Evolutionary conservation across 2,113 vertebrate genomes (phyloP), one percentile per base, ranked within the genome.

Genomic region (Phocoena phocoena): DNA sequence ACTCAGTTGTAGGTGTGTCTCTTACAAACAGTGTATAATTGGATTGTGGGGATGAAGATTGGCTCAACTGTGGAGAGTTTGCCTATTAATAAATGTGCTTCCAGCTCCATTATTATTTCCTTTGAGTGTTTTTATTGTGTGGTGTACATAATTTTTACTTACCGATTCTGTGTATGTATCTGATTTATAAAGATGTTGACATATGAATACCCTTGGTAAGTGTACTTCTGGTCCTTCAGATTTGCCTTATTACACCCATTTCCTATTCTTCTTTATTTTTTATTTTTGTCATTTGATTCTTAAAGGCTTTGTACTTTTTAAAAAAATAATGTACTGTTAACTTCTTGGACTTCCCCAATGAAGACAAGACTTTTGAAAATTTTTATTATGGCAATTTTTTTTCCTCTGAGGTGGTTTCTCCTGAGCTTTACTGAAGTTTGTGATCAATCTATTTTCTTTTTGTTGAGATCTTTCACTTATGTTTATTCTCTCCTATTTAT

Each of bases 161-260:
- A 26, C 55, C 8, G 44, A 23, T 28, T 3, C 8, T 13, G 6
- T n/a, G 17, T 67, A 60, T 71, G 18, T 20, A 36, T 82, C 77
- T 70, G 14, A 67, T n/a, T 41, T 50, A 8, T 62, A 50, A 44
- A 17, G 11, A 26, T 26, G 9, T 26, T 50, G 41, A 44, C 23
- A 33, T 15, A 67, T 67, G 31, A 67, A 7, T 67, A 67, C 17
- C 31, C 3, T 67, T 17, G 26, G 28, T 14, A 67, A 33, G 31
- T 73, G n/a, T 11, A 47, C 8, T n/a, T n/a, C 21, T 7, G 17
- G 18, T 12, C 31, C 26, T 17, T 1, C 2, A 3, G 0, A 2
- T 9, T 1, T 26, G 4, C 28, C 4, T 13, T 25, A 5, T 21
- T 14, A 36, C 4, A 41, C 21, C 2, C 6, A 4, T 50, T 68